Evolutionary conservation across 2,797 vertebrate species (phyloP).

Genomic region (Anomalospiza imberbis): DNA sequence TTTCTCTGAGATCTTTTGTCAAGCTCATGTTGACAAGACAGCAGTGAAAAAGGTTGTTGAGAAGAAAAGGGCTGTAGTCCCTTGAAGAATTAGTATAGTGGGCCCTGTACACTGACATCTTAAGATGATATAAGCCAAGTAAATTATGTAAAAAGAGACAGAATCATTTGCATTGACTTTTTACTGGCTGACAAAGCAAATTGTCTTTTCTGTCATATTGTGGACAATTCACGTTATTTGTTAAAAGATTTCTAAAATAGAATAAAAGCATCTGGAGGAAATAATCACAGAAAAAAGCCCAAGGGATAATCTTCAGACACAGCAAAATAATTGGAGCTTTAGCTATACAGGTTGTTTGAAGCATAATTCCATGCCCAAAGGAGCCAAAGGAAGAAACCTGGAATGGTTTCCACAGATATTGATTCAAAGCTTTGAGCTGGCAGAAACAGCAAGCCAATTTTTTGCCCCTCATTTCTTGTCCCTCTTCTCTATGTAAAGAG

Average conservation of each 20-base stretch:
- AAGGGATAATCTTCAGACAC: constrained; percentile 34
- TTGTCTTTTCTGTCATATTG: neutral
- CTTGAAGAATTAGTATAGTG: neutral
- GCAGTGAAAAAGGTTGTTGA: neutral
- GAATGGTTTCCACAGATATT: neutral
- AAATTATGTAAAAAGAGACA: neutral
- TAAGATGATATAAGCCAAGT: neutral
- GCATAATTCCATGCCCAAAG: constrained; percentile 15
- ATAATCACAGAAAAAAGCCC: neutral
- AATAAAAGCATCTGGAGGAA: constrained; percentile 26
- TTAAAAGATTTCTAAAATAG: neutral
- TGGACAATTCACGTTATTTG: constrained; percentile 1
- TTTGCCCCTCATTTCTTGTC: neutral
- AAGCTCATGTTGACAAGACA: neutral
- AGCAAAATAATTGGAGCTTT: constrained; percentile 8
- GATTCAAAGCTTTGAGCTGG: constrained; percentile 3
- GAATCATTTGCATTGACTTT: constrained; percentile 2
- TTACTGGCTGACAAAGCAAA: neutral
- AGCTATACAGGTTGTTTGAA: neutral
- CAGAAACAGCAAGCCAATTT: constrained; percentile 10
- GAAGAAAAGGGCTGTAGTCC: neutral
- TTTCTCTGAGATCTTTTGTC: neutral
- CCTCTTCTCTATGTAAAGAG: neutral
- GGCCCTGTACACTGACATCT: neutral
- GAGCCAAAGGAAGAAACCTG: constrained; percentile 10